These are phyloP conservation scores for Piezodorus guildinii DNA, from an alignment of 1,140 invertebrate species.

Conservation along the genomic window DNA sequence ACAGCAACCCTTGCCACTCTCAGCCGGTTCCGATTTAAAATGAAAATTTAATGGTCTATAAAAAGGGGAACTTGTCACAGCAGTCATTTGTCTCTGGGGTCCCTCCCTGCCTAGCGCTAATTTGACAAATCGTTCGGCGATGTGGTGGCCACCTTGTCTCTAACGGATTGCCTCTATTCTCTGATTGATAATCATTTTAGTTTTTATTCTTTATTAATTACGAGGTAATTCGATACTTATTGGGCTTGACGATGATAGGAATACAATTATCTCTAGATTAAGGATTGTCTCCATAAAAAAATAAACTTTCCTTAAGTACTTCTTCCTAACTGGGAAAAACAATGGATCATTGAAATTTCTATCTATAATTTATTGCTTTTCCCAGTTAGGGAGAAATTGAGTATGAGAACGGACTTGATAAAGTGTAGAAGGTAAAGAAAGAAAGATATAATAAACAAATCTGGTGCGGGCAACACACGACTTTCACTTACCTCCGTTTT, in stretches of 20 bases:
- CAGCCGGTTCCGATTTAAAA: not conserved
- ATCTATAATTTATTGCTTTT: too few relatives aligned
- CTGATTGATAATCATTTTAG: not conserved
- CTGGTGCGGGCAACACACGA: too few relatives aligned
- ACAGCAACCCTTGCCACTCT: too few relatives aligned
- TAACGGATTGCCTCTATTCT: not conserved
- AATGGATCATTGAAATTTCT: too few relatives aligned
- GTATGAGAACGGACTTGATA: too few relatives aligned
- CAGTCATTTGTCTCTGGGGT: conserved; percentile 1
- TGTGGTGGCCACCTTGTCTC: not conserved
- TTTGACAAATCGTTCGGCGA: not conserved
- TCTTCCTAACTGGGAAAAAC: too few relatives aligned
- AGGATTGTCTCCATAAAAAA: not conserved
- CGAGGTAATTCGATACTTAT: not conserved
- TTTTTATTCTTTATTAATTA: not conserved
- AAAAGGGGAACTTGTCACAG: conserved; percentile 3
- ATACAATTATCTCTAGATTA: not conserved
- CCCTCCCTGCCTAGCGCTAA: not conserved
- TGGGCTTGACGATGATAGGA: too few relatives aligned
- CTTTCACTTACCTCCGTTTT: too few relatives aligned
- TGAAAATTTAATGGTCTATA: conserved; percentile 9
- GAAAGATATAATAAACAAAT: too few relatives aligned
- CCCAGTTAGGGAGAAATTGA: too few relatives aligned
- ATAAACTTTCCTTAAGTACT: too few relatives aligned
- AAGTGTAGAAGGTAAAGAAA: too few relatives aligned